Evolutionary conservation across 1,140 invertebrate genomes (phyloP).

Genomic region (Brachystomella parvula): DNA sequence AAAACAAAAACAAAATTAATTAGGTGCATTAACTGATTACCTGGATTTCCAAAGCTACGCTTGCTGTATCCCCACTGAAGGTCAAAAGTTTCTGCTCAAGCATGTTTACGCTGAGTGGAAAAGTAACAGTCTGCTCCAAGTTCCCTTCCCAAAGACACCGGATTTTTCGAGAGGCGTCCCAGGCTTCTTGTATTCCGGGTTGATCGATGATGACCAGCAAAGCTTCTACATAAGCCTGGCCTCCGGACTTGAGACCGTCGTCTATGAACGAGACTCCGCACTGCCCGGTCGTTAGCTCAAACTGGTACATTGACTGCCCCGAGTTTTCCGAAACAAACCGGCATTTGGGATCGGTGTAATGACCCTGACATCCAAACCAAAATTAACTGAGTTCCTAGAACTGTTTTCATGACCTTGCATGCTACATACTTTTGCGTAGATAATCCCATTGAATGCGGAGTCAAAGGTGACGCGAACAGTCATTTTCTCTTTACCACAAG

Average conservation of each 20-base stretch:
- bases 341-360: conserved; percentile 60
- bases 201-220: conserved; percentile 71
- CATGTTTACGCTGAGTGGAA: conserved; percentile 68
- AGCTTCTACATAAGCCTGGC: conserved; percentile 70
- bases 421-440: conserved; percentile 62
- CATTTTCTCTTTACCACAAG: conserved; percentile 73
- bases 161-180: conserved; percentile 68
- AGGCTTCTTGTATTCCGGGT: conserved; percentile 65
- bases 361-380: conserved; percentile 48
- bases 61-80: conserved; percentile 72
- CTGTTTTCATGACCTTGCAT: not conserved
- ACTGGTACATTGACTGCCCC: conserved; percentile 59
- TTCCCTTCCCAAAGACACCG: conserved; percentile 74
- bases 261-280: conserved; percentile 75
- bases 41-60: conserved; percentile 67
- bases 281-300: conserved; percentile 64
- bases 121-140: conserved; percentile 62
- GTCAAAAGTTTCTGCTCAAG: conserved; percentile 69
- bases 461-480: conserved; percentile 72
- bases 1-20: not conserved
- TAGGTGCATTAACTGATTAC: too few relatives aligned
- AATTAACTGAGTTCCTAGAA: not conserved
- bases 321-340: conserved; percentile 63
- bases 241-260: conserved; percentile 60
- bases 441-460: conserved; percentile 62